Base-by-base conservation (phyloP, 2,797 vertebrate species). In the Etheostoma perlongum region DNA sequence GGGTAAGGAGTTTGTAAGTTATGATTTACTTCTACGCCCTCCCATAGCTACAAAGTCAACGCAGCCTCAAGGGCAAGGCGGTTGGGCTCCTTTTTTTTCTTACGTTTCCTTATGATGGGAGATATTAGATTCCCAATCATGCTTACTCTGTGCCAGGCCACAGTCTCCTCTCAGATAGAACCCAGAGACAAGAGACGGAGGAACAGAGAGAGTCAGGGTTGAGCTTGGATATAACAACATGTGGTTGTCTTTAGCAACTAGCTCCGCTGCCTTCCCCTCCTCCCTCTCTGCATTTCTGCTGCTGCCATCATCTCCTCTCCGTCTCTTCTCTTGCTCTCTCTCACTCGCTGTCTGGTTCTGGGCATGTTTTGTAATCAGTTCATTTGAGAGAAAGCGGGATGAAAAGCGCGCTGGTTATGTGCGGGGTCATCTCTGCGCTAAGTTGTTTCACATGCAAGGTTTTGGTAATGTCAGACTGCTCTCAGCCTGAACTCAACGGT, bases 151-250 rank as follows among this genome's bases (percentile, higher is more conserved):
- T 89, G 96, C 96, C 95, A 95, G 91, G 92, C 95, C 94, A 90
- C 95, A 95, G 95, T 93, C 95, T 95, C 94, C 95, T 94, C 90
- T 90, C 87, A 48, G 93, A 94, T 93, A 93, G 74, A 93, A 92
- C 92, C 92, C 63, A 85, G 90, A 94, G 95, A 95, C 94, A n/a
- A 67, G 78, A 78, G 78, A 74, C 40, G 11, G 61, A 86, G 82
- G 81, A 81, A 74, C 66, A 69, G 67, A 57, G 69, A 84, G 83
- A 85, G 64, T 63, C 25, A 49, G 67, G 80, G 83, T 14, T 79
- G 88, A 92, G 91, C 88, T 90, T 86, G 89, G 79, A 78, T 83
- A 88, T 79, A 78, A 84, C 92, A 89, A 94, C 94, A 95, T 96
- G 94, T 96, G 96, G 93, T 96, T 94, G 91, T 95, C 91, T 94